Base-by-base conservation (phyloP, 2,888 invertebrate genomes). In the Theretra japonica region DNA sequence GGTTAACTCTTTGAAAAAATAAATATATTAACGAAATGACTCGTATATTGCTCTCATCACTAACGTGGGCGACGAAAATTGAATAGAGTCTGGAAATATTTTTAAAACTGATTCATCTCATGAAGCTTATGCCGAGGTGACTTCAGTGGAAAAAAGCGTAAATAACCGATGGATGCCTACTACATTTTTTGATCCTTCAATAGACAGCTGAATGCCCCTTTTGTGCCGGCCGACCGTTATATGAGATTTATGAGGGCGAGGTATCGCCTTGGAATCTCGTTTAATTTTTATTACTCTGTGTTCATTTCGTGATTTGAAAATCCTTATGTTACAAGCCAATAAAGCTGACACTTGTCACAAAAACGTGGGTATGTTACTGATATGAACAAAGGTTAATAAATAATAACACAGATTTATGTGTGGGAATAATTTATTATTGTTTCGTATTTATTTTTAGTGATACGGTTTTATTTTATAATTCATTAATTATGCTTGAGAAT, bases 211-310 rank as follows among this genome's bases (percentile, higher is more conserved):
- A 83, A 81, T 81, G 80, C 82, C 85, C 78, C 82, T 84, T 84
- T 84, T 83, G 80, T 79, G 80, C 80, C 73, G 74, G 79, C 77
- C 78, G 80, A 78, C 79, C 80, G 80, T 86, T 83, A 81, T 77
- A 74, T 76, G 82, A 82, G 83, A 87, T 85, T 86, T 86, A 87
- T 84, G 79, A 78, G 77, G 77, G 79, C 79, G 72, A 76, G 70
- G 72, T 72, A 76, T 72, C 30, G 68, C 73, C 79, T 80, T 76
- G 73, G 68, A 74, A 76, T 73, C 76, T 75, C 77, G 77, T 79
- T 82, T 79, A 80, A 78, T 79, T 79, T 80, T 79, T 78, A 80
- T 77, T 74, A 72, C 75, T 76, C 41, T 65, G 23, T 65, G 21
- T 65, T 11, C 62, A 23, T 65, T 33, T 30, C 17, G 59, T 62